A percentile compares a stretch with the other conserved stretches of the same genome.
Evolutionary conservation across 2,888 invertebrate genomes (phyloP).

Genomic region (Idaea dimidiata): DNA sequence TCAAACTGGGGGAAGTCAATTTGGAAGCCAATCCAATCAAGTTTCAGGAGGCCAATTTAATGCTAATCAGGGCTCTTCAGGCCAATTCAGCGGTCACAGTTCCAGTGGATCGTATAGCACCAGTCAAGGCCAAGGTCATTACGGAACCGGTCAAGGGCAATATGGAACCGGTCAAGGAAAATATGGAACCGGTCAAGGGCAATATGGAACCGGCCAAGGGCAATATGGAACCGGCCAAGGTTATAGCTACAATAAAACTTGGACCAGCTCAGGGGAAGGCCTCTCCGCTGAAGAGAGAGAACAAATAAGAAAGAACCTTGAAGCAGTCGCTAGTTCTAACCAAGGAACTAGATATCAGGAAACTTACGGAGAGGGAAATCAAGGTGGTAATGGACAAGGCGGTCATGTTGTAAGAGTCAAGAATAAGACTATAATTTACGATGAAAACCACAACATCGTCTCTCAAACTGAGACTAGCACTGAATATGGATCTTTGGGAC

Average conservation of each 20-base stretch:
- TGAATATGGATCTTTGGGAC: conserved; percentile 68
- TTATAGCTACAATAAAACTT: conserved; percentile 49
- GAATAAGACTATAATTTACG: conserved; percentile 61
- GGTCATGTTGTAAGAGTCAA: conserved; percentile 51
- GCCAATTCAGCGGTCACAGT: conserved; percentile 19
- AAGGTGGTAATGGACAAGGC: conserved; percentile 36
- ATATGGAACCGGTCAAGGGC: conserved; percentile 20
- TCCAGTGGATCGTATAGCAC: conserved; percentile 24
- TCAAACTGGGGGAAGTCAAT: conserved; percentile 26
- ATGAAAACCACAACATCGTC: conserved; percentile 67
- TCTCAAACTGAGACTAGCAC: conserved; percentile 77
- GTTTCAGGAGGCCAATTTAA: conserved; percentile 24
- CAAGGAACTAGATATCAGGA: conserved; percentile 22
- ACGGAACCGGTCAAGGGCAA: conserved; percentile 24
- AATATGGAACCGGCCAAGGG: conserved; percentile 32
- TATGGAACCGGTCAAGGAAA: too few species aligned
- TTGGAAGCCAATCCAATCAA: conserved; percentile 28
- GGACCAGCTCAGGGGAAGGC: conserved; percentile 47
- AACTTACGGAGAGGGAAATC: conserved; percentile 20
- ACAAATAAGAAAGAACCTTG: conserved; percentile 49
- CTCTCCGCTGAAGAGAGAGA: conserved; percentile 58
- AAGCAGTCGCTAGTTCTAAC: conserved; percentile 34
- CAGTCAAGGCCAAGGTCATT: conserved; percentile 34
- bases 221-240: conserved; percentile 21
- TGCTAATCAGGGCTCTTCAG: conserved; percentile 2